phyloP scores from a whole-genome alignment of 2,113 vertebrate genomes.

The Mormoops blainvillei region DNA sequence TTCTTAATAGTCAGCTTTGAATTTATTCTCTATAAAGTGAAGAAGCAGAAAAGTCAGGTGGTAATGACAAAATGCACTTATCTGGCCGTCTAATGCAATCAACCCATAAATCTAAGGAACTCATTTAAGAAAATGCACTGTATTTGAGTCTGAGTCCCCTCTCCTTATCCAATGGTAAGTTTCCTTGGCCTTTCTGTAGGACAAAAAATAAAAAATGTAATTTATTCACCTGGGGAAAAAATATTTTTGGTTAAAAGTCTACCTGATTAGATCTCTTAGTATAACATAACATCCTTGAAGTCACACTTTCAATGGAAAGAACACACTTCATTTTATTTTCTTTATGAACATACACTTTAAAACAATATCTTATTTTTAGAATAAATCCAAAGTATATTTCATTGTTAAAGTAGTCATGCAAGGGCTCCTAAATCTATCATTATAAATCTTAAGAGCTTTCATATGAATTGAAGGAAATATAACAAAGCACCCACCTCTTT shows the following conservation, averaged over 20 bases:
- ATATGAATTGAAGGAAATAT: conserved; percentile 16
- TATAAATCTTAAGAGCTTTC: conserved; percentile 49
- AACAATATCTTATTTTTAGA: conserved; percentile 40
- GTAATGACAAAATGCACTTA: conserved; percentile 2
- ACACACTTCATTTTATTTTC: conserved; percentile 28
- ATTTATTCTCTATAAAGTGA: conserved; percentile 35
- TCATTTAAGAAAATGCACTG: neutral
- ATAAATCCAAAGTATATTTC: conserved; percentile 24
- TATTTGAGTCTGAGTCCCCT: neutral
- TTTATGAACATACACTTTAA: conserved; percentile 6
- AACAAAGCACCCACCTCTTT: neutral
- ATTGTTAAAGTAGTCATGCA: conserved; percentile 39
- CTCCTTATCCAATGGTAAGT: neutral
- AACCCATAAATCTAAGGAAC: conserved; percentile 15
- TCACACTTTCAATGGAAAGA: neutral
- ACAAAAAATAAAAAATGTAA: conserved; percentile 16
- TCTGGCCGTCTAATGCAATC: neutral
- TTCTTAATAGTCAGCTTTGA: neutral
- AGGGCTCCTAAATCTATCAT: conserved; percentile 38
- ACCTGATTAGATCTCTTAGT: neutral
- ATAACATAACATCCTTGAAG: conserved; percentile 38
- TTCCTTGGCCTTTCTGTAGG: neutral
- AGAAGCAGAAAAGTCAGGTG: neutral
- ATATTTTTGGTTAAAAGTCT: conserved; percentile 25
- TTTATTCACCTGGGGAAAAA: neutral